Conservation (phyloP, 2,888 invertebrate genomes). For the Rhodophaea formosa region DNA sequence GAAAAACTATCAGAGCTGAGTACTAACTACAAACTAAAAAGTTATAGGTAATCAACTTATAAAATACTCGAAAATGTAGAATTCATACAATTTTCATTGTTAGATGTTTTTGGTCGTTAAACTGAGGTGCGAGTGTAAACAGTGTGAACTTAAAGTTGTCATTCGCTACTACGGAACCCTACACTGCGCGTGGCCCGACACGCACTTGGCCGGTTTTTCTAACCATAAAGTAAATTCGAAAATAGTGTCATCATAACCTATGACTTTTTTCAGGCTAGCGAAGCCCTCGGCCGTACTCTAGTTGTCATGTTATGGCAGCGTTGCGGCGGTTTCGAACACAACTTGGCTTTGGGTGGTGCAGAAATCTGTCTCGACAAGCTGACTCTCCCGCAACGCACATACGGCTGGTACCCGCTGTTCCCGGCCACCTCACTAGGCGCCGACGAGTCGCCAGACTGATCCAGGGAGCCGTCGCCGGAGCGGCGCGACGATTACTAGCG, state of each 20-base stretch:
- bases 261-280: conserved; percentile 78
- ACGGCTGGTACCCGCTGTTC: conserved; percentile 96
- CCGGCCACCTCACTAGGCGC: conserved; percentile 90
- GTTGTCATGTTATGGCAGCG: conserved; percentile 97
- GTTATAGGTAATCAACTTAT: too few species aligned
- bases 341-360: conserved; percentile 89
- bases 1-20: too few species aligned
- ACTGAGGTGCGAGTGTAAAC: too few species aligned
- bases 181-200: too few species aligned
- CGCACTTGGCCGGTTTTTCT: too few species aligned
- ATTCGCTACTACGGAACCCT: too few species aligned
- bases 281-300: conserved; percentile 89
- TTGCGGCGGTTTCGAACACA: conserved; percentile 93
- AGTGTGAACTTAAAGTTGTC: too few species aligned
- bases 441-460: conserved; percentile 80
- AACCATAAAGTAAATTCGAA: too few species aligned
- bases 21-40: too few species aligned
- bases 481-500: conserved; percentile 62
- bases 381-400: conserved; percentile 88
- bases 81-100: too few species aligned
- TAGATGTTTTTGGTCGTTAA: too few species aligned
- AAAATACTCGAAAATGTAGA: too few species aligned
- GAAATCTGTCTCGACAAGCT: conserved; percentile 92
- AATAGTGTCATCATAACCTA: not conserved
- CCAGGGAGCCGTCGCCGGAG: conserved; percentile 79